Evolutionary conservation across 2,888 invertebrate species (phyloP), one percentile per base, ranked within the genome.

Genomic region (Acanthosepion lycidas): DNA sequence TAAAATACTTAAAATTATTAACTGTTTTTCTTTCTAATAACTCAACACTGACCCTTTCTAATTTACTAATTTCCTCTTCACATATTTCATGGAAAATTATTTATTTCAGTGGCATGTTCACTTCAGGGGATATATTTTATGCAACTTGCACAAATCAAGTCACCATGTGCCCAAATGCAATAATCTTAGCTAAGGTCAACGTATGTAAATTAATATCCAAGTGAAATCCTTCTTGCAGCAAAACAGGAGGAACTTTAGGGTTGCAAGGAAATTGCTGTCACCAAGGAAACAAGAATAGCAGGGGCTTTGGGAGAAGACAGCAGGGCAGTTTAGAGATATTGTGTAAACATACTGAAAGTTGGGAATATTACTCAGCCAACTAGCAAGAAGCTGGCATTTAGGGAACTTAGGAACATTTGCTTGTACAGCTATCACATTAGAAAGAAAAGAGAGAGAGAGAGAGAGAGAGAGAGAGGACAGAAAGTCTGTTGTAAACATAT

Each of bases 171-270:
- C 78, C n/a, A 78, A 33, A 78, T 78, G 78, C 78, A 78, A 78
- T 78, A 78, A 42, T 6, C 78, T 78, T 78, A 78, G n/a, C 78
- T n/a, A n/a, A 78, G 78, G 78, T 78, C 78, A 78, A n/a, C 78
- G 33, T 78, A 78, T 78, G 78, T 33, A 78, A 78, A 78, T 78
- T 78, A 78, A 78, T 78, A 78, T 78, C 78, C n/a, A n/a, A 78
- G 78, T 78, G n/a, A 33, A 78, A 78, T 78, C n/a, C 78, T 78
- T n/a, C 78, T 78, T n/a, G 78, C 78, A 78, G 78, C 78, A 78
- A 78, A 78, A 78, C 78, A n/a, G 78, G n/a, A 78, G 78, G 78
- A 78, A 78, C 78, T 78, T 78, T 78, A n/a, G 78, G 78, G n/a
- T 78, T 78, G 78, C n/a, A 78, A 78, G 78, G 78, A 33, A 78